Evolutionary conservation across 2,888 invertebrate species (phyloP), one percentile per base, ranked within the genome.

Genomic region (Drosophila algonquin): DNA sequence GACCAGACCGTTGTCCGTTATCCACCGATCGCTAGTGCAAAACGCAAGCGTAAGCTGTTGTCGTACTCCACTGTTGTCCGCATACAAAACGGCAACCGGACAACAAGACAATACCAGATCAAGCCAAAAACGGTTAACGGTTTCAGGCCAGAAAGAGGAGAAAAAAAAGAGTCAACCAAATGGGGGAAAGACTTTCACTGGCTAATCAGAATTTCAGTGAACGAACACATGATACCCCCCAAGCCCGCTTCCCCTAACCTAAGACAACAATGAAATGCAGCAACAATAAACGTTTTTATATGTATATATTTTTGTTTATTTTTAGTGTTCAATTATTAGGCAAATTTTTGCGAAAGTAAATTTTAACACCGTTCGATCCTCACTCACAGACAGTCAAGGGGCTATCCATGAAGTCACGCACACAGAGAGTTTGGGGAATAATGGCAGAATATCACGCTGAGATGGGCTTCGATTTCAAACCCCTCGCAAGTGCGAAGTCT

Each of bases 281-380:
- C 71, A 58, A 61, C 45, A 60, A 62, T 50, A 54, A 60, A 58
- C 27, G 40, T 48, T 5, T 16, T 21, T 16, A 32, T 63, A n/a
- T 35, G 12, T 21, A 21, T 21, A 2, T 6, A 40, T 40, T 40
- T 40, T 40, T 40, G 14, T 73, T 65, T 67, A 57, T 65, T 58
- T 50, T 70, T 67, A 27, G 56, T 72, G 50, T 75, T 81, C 80
- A 87, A 83, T 83, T 87, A 83, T 83, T 87, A 83, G 55, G 74
- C 83, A 85, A 87, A 83, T 83, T 87, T 83, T 86, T 82, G 88
- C 83, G 83, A 83, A 83, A 83, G 83, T 85, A 53, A 68, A 73
- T 6, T 47, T 68, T 44, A 24, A 58, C 79, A 81, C 86, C 81
- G 77, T 81, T 84, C 30, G 57, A 52, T 61, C 59, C 40, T 16